Base-by-base conservation (phyloP, 1,140 invertebrate genomes). In the Heliconius congener region DNA sequence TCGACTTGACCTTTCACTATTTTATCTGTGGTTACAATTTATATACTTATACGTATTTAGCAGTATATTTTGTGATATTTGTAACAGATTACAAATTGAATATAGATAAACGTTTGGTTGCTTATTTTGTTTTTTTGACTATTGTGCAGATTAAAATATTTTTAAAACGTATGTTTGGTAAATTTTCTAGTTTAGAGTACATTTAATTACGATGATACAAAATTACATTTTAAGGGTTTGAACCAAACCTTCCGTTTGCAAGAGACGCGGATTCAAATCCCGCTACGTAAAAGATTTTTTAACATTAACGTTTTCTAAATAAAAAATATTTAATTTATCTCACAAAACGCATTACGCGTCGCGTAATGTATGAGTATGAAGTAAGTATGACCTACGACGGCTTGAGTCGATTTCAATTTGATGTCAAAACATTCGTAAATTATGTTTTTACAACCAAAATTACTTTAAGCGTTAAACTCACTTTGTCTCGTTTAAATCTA, bases 1-100 rank as follows among this genome's bases (percentile, higher is more conserved):
- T 78, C 71, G 57, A 73, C 74, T 66, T 73, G 73, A 81, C 42
- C 74, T 76, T 73, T 81, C 50, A 19, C 23, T 57, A 71, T 77
- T 9, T 77, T 75, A 52, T 55, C 52, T 75, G 74, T 75, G 71
- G 71, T 72, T 72, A 72, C 37, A 72, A 42, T 72, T 39, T 71
- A 72, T 39, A 72, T 8, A 39, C 19, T 72, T 72, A 42, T 72
- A 72, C n/a, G 30, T 16, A 34, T 34, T 72, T 72, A 3, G 23
- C 1, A 39, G 19, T 72, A 39, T 72, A 72, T 72, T 19, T 18
- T 72, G 37, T 72, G 71, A 16, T 72, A 23, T 66, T 66, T 66
- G 60, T 66, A 66, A 30, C 60, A 66, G 13, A 66, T 66, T 66
- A 66, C 16, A 23, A 6, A 66, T 66, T 30, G 3, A 16, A 30